Conservation (phyloP, 2,888 invertebrate species). For the Ophion ellenae region DNA sequence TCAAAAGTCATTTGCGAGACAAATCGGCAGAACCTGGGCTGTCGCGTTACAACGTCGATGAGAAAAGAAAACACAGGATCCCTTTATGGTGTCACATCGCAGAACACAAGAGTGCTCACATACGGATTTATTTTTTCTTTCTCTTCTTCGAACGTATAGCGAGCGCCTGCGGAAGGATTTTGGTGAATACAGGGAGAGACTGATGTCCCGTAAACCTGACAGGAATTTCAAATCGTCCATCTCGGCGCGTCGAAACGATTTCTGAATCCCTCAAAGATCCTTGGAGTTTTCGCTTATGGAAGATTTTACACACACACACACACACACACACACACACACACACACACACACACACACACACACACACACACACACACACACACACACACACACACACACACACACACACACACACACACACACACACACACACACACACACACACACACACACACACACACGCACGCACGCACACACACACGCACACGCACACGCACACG, state of each 20-base stretch:
- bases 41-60: conserved; percentile 10
- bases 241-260: conserved; percentile 77
- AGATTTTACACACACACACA: no score
- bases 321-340: no score
- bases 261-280: conserved; percentile 73
- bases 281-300: conserved; percentile 58
- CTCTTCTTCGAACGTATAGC: not conserved
- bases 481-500: no score
- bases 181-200: conserved; percentile 69
- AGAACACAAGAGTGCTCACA: not conserved
- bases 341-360: no score
- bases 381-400: no score
- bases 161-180: conserved; percentile 9
- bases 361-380: no score
- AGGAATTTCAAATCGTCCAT: conserved; percentile 77
- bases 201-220: conserved; percentile 77
- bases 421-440: no score
- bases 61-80: conserved; percentile 32
- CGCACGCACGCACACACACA: no score
- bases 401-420: no score
- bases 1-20: conserved; percentile 74
- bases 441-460: no score
- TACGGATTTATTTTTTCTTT: conserved; percentile 9
- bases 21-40: conserved; percentile 77
- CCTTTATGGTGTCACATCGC: conserved; percentile 42